Base-by-base conservation (phyloP, 2,797 vertebrate species). In the Eupleurogrammus muticus region DNA sequence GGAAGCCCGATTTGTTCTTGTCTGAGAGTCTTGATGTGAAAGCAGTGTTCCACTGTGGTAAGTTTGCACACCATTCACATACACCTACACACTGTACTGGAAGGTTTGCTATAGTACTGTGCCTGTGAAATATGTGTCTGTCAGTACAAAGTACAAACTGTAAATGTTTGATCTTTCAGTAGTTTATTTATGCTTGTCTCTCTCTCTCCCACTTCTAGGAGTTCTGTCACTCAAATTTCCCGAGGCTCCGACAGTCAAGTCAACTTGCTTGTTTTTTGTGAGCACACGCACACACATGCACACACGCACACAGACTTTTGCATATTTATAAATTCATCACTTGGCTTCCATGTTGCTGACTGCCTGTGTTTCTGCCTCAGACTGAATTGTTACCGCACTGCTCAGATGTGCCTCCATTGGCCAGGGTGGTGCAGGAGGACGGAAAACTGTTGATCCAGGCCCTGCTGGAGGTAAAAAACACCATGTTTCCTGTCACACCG, bases 31-130 rank as follows among this genome's bases (percentile, higher is more conserved):
- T 99, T 89, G 98, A 99, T 46, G 96, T 98, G 90, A 99, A 98
- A 92, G 97, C 98, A 11, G 94, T 99, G 78, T 99, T 97, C 92
- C 97, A 99, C 77, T 99, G 98, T 90, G 98, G 98, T 99, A 93
- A 97, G 98, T 96, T 76, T 63, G 44, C 55, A 17, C 50, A 50
- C 50, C 8, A 28, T 36, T 58, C 40, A 59, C 42, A 80, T 57
- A 55, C 48, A 10, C 54, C 24, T 17, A 50, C 72, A 59, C 61
- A 52, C 14, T 35, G 6, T 17, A 16, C 51, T 58, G 13, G 13
- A 36, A 55, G 42, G 46, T 66, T 61, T 65, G 49, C 52, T 56
- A 0, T 16, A 17, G 38, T 40, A 16, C 42, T 54, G 9, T 66
- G 60, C 47, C 32, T 66, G 32, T 5, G 13, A 68, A 79, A 72